Evolutionary conservation across 1,140 invertebrate species (phyloP).

Genomic region (Drosophila elegans): DNA sequence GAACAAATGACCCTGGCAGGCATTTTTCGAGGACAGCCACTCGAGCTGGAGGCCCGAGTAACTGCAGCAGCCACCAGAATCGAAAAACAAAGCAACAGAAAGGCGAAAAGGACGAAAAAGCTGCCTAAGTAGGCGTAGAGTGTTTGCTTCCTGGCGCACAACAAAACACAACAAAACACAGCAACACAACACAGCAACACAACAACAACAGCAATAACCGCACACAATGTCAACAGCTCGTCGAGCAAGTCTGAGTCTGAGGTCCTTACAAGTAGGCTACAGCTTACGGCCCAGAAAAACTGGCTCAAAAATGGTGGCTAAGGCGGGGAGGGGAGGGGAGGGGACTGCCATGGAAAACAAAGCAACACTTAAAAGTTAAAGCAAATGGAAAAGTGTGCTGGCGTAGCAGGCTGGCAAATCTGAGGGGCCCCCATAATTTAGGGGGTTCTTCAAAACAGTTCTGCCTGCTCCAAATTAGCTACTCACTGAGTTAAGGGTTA

Average conservation of each 20-base stretch:
- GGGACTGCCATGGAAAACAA: constrained; percentile 51
- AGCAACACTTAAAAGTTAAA: constrained; percentile 80
- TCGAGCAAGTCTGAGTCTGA: constrained; percentile 40
- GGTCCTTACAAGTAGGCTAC: constrained; percentile 59
- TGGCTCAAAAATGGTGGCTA: background rate
- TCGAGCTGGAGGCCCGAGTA: constrained; percentile 39
- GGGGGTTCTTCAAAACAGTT: constrained; percentile 7
- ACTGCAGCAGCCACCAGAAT: constrained; percentile 42
- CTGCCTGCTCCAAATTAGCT: constrained; percentile 41
- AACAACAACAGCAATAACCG: constrained; percentile 48
- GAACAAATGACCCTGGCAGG: constrained; percentile 76
- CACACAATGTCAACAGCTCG: constrained; percentile 70
- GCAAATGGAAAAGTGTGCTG: constrained; percentile 65
- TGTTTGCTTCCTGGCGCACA: constrained; percentile 78
- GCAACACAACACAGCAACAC: no score
- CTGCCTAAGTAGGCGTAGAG: constrained; percentile 63
- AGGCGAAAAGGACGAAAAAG: constrained; percentile 19
- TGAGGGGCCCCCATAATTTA: constrained; percentile 25
- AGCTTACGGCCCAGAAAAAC: constrained; percentile 28
- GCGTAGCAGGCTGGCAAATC: constrained; percentile 30
- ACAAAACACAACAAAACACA: background rate
- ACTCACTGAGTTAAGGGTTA: constrained; percentile 46
- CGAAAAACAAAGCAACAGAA: constrained; percentile 15
- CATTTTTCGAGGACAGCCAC: constrained; percentile 57
- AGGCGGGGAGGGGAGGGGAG: background rate